Conservation (phyloP, 2,113 vertebrate genomes). For the Apodemus speciosus region DNA sequence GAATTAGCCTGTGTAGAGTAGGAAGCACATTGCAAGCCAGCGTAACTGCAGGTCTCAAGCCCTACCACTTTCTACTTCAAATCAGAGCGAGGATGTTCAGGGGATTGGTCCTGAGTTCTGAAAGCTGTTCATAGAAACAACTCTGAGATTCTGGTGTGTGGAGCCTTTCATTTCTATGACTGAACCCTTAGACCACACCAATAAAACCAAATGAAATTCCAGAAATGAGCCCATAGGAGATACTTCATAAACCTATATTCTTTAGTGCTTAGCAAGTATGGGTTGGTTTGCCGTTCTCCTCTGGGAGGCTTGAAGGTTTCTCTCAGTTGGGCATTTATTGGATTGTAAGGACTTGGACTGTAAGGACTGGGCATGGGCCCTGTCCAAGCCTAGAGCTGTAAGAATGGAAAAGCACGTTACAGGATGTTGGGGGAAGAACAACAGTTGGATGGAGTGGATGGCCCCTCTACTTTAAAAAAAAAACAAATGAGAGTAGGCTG, state of each 20-base stretch:
- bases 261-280: slow-evolving; percentile 12
- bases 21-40: not conserved
- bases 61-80: slow-evolving; percentile 1
- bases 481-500: not conserved
- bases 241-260: slow-evolving; percentile 29
- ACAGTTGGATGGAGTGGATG: not conserved
- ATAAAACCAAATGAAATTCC: slow-evolving; percentile 47
- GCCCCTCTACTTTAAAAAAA: not conserved
- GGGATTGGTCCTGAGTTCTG: not conserved
- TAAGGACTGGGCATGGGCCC: slow-evolving; percentile 7
- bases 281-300: not conserved
- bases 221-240: slow-evolving; percentile 26
- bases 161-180: slow-evolving; percentile 33
- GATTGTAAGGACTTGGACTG: slow-evolving; percentile 54
- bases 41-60: not conserved
- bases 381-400: not conserved
- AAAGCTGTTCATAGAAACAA: slow-evolving; percentile 16
- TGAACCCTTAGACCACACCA: not conserved
- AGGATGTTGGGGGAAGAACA: not conserved
- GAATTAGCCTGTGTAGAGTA: not conserved
- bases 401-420: slow-evolving; percentile 31
- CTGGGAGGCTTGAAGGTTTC: not conserved
- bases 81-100: not conserved
- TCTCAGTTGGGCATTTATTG: slow-evolving; percentile 44
- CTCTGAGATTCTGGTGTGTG: not conserved